Percentiles rank a stretch among this genome's conserved stretches.
Evolutionary conservation across 2,797 vertebrate species (phyloP).

Genomic region (Thaleichthys pacificus): DNA sequence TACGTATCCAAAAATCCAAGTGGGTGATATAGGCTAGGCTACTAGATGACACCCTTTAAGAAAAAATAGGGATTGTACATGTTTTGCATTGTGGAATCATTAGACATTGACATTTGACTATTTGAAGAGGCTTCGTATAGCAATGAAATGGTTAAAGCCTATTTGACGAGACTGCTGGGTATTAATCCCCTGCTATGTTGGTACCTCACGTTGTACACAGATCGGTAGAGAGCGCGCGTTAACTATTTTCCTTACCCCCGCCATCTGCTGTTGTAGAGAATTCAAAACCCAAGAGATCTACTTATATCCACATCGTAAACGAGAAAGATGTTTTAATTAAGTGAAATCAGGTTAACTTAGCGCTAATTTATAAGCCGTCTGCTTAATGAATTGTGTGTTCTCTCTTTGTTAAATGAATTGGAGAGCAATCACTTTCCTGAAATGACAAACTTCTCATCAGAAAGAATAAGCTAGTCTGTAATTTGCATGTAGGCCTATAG

Average conservation of each 20-base stretch:
- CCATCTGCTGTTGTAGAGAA: conserved; percentile 95
- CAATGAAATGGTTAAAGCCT: conserved; percentile 79
- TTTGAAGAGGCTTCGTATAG: conserved; percentile 16
- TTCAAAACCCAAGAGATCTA: conserved; percentile 92
- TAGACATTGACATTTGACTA: conserved; percentile 22
- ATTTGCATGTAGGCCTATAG: neutral
- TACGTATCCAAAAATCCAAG: neutral
- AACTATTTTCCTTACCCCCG: conserved; percentile 92
- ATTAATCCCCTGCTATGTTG: conserved; percentile 88
- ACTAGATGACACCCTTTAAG: neutral
- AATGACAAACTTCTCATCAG: neutral
- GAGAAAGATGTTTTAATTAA: conserved; percentile 92
- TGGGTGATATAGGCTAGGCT: neutral
- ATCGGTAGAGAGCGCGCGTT: conserved; percentile 85
- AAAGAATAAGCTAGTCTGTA: neutral
- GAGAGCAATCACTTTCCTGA: conserved; percentile 77
- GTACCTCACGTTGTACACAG: conserved; percentile 83
- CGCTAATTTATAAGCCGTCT: conserved; percentile 88
- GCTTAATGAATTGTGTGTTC: conserved; percentile 89
- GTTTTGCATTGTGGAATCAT: conserved; percentile 12
- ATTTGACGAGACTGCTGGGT: conserved; percentile 83
- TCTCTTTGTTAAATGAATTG: conserved; percentile 88
- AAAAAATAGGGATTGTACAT: neutral
- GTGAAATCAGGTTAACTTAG: conserved; percentile 90
- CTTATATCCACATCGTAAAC: conserved; percentile 91